Conservation (phyloP, 2,797 vertebrate species). For the Falco cherrug region DNA sequence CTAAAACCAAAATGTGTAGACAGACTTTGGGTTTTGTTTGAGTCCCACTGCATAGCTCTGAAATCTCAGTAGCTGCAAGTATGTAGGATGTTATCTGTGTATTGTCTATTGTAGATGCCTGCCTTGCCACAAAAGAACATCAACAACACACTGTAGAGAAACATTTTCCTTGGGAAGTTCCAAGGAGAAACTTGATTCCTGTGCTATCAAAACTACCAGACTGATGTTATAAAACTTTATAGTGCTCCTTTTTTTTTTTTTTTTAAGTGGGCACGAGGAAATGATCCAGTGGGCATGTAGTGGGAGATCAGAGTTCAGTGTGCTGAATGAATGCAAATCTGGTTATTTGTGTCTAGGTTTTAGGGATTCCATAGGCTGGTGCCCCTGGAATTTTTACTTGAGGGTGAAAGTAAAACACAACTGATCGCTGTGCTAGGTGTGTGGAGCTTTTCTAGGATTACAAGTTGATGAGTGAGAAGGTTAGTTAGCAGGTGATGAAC, state of each 20-base stretch:
- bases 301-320: neutral
- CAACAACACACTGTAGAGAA: neutral
- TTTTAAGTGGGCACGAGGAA: neutral
- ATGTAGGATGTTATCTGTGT: constrained; percentile 7
- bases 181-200: neutral
- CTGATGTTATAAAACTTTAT: neutral
- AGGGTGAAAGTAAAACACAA: neutral
- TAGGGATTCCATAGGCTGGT: neutral
- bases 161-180: neutral
- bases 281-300: neutral
- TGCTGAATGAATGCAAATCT: neutral
- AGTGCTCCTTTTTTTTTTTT: neutral
- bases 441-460: neutral
- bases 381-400: neutral
- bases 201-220: neutral
- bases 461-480: neutral
- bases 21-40: neutral
- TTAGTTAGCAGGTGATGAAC: neutral
- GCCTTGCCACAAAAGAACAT: neutral
- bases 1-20: neutral
- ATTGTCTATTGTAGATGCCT: neutral
- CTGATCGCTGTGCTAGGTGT: neutral
- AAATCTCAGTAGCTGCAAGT: neutral
- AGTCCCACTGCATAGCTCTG: neutral
- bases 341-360: neutral